phyloP scores from a whole-genome alignment of 1,140 invertebrate species.

The Nasonia giraulti region DNA sequence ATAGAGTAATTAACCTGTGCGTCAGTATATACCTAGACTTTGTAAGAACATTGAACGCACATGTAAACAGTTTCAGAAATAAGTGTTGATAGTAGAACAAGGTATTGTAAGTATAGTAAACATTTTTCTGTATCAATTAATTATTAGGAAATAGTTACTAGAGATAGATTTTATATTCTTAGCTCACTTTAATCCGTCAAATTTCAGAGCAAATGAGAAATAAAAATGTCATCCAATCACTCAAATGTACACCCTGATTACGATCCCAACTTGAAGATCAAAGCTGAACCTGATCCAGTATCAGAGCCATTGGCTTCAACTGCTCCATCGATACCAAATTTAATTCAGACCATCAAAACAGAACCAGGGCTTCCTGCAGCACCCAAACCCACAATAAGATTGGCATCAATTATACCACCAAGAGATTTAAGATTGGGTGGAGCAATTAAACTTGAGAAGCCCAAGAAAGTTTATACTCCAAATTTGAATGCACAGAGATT shows the following conservation, averaged over 20 bases:
- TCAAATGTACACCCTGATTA: slow-evolving; percentile 35
- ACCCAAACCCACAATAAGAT: slow-evolving; percentile 58
- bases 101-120: too few species aligned
- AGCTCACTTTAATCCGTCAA: not conserved
- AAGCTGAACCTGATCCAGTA: slow-evolving; percentile 25
- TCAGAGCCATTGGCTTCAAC: slow-evolving; percentile 10
- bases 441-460: slow-evolving; percentile 66
- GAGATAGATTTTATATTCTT: not conserved
- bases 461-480: slow-evolving; percentile 66
- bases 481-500: slow-evolving; percentile 69
- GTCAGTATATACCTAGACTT: too few species aligned
- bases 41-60: too few species aligned
- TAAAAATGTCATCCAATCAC: slow-evolving; percentile 36
- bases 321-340: slow-evolving; percentile 14
- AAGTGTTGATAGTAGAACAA: too few species aligned
- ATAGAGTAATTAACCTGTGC: too few species aligned
- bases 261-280: slow-evolving; percentile 45
- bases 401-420: slow-evolving; percentile 67
- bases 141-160: too few species aligned
- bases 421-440: slow-evolving; percentile 69
- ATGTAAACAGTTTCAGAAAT: too few species aligned
- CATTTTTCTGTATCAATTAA: too few species aligned
- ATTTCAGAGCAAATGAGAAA: slow-evolving; percentile 34
- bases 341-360: slow-evolving; percentile 58
- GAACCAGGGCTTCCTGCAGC: slow-evolving; percentile 57